These are phyloP conservation scores for Acipenser transmontanus DNA, from an alignment of 2,797 vertebrate genomes.

Conservation along the genomic window DNA sequence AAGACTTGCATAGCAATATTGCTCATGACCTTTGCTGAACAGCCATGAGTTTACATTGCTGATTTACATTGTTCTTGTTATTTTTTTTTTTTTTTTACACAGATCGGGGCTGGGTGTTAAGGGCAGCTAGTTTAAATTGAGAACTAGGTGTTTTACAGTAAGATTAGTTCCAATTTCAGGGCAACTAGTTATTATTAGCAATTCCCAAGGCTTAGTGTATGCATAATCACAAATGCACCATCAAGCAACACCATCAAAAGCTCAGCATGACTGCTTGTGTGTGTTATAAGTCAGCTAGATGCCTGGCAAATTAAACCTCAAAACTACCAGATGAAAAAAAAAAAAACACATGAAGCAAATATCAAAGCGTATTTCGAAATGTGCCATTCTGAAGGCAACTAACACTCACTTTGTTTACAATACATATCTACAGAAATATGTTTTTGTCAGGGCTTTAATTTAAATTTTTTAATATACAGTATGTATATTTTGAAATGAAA, in stretches of 20 bases:
- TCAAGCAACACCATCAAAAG: neutral
- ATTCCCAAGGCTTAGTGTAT: neutral
- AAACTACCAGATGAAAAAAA: conserved; percentile 12
- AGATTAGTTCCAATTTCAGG: conserved; percentile 2
- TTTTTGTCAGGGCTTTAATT: too few species aligned
- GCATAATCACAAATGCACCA: neutral
- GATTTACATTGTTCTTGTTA: neutral
- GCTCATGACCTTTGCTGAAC: too few species aligned
- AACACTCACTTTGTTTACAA: too few species aligned
- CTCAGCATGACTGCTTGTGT: neutral
- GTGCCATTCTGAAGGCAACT: too few species aligned
- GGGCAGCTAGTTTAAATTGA: neutral
- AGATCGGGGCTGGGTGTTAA: neutral
- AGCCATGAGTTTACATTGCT: neutral
- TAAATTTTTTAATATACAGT: too few species aligned
- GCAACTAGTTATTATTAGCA: neutral
- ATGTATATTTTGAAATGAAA: too few species aligned
- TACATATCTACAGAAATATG: too few species aligned
- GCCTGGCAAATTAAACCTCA: conserved; percentile 19
- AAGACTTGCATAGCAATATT: too few species aligned
- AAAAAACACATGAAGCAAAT: neutral
- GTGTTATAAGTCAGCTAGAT: neutral
- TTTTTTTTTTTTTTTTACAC: neutral
- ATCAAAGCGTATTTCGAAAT: neutral
- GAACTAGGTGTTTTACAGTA: neutral